Conservation (phyloP, 2,113 vertebrate genomes). For the Myotis lucifugus region DNA sequence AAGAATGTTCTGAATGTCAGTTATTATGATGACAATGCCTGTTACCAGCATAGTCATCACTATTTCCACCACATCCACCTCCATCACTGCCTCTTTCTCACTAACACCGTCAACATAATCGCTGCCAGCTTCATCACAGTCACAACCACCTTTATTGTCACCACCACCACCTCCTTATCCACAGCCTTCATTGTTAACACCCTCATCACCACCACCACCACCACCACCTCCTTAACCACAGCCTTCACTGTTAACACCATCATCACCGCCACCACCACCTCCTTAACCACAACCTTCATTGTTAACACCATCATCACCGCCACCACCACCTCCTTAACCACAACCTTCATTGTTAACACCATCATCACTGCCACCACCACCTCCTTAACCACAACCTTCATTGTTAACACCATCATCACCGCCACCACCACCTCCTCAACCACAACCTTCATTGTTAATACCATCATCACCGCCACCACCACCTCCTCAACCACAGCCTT, state of each 20-base stretch:
- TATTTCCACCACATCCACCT: too few species aligned
- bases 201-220: rapidly evolving
- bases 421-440: rapidly evolving
- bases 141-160: rapidly evolving
- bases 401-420: rapidly evolving
- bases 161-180: not conserved
- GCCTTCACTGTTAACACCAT: rapidly evolving
- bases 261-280: rapidly evolving
- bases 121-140: not conserved
- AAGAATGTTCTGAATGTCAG: not conserved
- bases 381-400: not conserved
- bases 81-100: not conserved
- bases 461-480: rapidly evolving
- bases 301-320: rapidly evolving
- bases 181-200: rapidly evolving
- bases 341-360: rapidly evolving
- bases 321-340: rapidly evolving
- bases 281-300: rapidly evolving
- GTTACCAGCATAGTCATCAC: not conserved
- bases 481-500: rapidly evolving
- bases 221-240: rapidly evolving
- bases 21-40: not conserved
- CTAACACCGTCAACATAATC: not conserved
- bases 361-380: rapidly evolving
- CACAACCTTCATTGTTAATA: rapidly evolving